phyloP scores from a whole-genome alignment of 2,113 vertebrate genomes.

The Neogobius melanostomus region DNA sequence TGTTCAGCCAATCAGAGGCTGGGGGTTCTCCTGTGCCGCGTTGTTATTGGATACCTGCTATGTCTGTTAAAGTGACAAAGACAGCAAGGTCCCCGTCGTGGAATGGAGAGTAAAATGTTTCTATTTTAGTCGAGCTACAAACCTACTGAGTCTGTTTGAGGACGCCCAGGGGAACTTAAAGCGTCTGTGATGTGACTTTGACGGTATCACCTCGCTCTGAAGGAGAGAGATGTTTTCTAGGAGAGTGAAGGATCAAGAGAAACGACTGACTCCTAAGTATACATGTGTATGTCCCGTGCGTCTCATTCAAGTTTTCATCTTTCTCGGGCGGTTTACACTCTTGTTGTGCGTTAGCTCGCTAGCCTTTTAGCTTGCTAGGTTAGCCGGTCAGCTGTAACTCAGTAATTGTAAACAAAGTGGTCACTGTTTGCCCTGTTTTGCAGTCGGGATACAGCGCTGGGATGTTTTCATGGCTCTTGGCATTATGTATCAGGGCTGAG shows the following conservation, averaged over 20 bases:
- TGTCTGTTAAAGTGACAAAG: constrained; percentile 46
- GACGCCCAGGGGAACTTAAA: constrained; percentile 37
- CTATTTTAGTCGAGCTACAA: constrained; percentile 43
- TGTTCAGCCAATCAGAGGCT: constrained; percentile 48
- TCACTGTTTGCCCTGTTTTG: constrained; percentile 10
- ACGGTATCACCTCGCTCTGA: constrained; percentile 35
- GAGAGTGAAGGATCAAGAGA: constrained; percentile 68
- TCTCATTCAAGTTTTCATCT: neutral
- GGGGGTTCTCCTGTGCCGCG: neutral
- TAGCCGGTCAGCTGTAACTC: constrained; percentile 14
- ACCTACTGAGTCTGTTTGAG: constrained; percentile 15
- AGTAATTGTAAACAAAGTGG: constrained; percentile 30
- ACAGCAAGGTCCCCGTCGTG: constrained; percentile 14
- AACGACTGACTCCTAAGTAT: constrained; percentile 74
- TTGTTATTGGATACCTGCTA: constrained; percentile 53
- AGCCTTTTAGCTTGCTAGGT: constrained; percentile 46
- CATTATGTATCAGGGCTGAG: neutral
- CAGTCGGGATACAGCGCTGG: constrained; percentile 23
- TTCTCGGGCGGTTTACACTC: constrained; percentile 1
- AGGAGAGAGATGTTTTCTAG: constrained; percentile 76
- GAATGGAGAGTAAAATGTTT: constrained; percentile 20
- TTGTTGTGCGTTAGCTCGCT: constrained; percentile 31
- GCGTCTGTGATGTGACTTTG: constrained; percentile 62
- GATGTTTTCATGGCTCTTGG: constrained; percentile 4
- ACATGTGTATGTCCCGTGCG: constrained; percentile 66